These are phyloP conservation scores for Luperina testacea DNA, from an alignment of 2,888 invertebrate species.

Conservation along the genomic window DNA sequence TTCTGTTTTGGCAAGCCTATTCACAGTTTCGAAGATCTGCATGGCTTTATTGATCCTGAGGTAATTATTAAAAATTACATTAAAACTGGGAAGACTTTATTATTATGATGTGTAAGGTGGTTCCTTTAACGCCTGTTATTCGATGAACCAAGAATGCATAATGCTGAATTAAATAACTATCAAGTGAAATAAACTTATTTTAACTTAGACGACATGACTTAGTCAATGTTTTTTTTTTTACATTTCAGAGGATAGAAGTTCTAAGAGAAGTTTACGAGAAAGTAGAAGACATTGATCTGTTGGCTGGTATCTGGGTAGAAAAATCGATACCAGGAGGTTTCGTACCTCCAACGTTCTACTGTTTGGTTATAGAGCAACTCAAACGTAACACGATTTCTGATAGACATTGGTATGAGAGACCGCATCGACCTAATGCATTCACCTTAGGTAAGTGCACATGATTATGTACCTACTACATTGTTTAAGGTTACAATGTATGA, in stretches of 20 bases:
- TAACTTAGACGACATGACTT: not conserved
- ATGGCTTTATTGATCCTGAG: slow-evolving; percentile 70
- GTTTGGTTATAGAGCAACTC: slow-evolving; percentile 96
- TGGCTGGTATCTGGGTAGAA: slow-evolving; percentile 96
- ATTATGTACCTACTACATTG: not conserved
- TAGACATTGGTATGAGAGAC: slow-evolving; percentile 93
- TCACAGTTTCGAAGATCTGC: slow-evolving; percentile 80
- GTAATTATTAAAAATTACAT: slow-evolving; percentile 60
- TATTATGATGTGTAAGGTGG: no score
- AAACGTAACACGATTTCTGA: slow-evolving; percentile 94
- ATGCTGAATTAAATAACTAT: no score
- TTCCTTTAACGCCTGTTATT: no score
- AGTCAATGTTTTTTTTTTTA: not conserved
- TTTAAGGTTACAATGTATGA: not conserved
- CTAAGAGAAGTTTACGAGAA: slow-evolving; percentile 81
- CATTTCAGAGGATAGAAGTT: slow-evolving; percentile 76
- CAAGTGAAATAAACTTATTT: no score
- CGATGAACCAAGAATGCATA: no score
- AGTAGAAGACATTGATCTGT: slow-evolving; percentile 96
- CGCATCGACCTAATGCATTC: slow-evolving; percentile 75
- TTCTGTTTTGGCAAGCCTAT: slow-evolving; percentile 94
- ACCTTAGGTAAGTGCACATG: slow-evolving; percentile 70
- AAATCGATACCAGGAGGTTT: slow-evolving; percentile 94
- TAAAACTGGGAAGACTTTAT: no score
- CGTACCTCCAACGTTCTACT: slow-evolving; percentile 96